A percentile compares a stretch with the other conserved stretches of the same genome.
These are phyloP conservation scores for Chiroxiphia lanceolata DNA, from an alignment of 2,797 vertebrate species.

Conservation along the genomic window DNA sequence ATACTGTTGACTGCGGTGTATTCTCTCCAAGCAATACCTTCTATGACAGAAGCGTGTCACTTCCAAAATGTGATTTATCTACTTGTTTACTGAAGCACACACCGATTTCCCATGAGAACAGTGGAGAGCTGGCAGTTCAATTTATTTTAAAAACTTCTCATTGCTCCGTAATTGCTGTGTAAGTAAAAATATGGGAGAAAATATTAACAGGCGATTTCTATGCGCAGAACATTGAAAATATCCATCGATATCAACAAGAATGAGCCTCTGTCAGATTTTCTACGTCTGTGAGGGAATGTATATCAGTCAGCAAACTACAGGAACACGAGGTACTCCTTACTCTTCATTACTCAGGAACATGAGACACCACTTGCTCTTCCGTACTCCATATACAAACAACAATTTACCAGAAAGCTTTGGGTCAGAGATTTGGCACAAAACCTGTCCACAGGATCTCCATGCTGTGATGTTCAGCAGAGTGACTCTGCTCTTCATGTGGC, in stretches of 20 bases:
- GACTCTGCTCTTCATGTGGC: not conserved
- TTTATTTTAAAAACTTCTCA: not conserved
- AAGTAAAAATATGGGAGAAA: not conserved
- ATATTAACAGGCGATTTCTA: not conserved
- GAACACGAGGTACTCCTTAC: not conserved
- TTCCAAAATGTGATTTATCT: slow-evolving; percentile 1
- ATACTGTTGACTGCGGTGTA: not conserved
- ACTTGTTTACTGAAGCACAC: not conserved
- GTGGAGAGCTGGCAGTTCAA: not conserved
- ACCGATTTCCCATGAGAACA: not conserved
- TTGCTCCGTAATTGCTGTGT: not conserved
- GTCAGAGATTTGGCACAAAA: not conserved
- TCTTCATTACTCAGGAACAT: not conserved
- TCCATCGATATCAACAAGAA: not conserved
- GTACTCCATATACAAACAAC: not conserved
- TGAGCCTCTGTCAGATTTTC: not conserved
- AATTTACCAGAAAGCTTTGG: not conserved
- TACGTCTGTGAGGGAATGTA: not conserved
- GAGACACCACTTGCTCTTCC: not conserved
- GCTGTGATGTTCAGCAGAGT: not conserved
- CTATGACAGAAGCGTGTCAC: not conserved
- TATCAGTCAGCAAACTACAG: not conserved
- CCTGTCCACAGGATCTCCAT: not conserved
- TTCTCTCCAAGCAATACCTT: not conserved
- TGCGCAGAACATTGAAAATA: not conserved